These are phyloP conservation scores for Himalopsyche phryganea DNA, from an alignment of 1,140 invertebrate species.

Conservation along the genomic window DNA sequence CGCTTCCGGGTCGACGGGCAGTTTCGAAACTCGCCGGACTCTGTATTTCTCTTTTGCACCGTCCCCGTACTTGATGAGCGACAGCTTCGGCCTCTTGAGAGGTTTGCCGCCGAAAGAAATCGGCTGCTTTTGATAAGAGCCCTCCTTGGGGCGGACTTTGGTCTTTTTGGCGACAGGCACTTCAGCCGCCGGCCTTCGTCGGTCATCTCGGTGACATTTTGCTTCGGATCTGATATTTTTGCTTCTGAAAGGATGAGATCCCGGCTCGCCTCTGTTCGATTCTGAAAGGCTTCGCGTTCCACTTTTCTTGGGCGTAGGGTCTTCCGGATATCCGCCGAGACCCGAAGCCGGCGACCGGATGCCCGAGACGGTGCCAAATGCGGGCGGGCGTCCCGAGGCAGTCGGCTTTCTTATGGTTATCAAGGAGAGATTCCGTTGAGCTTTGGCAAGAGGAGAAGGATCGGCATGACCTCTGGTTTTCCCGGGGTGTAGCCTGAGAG, in stretches of 20 bases:
- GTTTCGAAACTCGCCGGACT: constrained; percentile 11
- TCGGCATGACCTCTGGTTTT: constrained; percentile 9
- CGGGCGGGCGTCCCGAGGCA: constrained; percentile 9
- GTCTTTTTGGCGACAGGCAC: constrained; percentile 7
- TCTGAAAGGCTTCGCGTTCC: constrained; percentile 19
- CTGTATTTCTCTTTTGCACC: constrained; percentile 29
- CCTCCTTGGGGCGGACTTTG: constrained; percentile 14
- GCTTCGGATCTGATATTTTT: background rate
- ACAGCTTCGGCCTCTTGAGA: constrained; percentile 25
- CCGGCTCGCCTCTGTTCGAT: constrained; percentile 11
- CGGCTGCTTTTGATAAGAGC: constrained; percentile 28
- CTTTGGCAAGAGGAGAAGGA: constrained; percentile 3
- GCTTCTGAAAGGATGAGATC: too few relatives aligned
- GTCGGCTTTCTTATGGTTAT: constrained; percentile 28
- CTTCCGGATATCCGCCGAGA: constrained; percentile 17
- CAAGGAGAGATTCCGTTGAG: constrained; percentile 26
- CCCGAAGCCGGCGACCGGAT: constrained; percentile 17
- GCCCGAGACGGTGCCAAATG: constrained; percentile 11
- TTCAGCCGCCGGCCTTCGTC: background rate
- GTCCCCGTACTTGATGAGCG: constrained; percentile 29
- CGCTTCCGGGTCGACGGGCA: background rate
- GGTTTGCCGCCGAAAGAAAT: constrained; percentile 19
- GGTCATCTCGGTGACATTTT: too few relatives aligned
- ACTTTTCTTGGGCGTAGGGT: constrained; percentile 6
- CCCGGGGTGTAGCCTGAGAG: constrained; percentile 6